Percentiles rank a stretch among this genome's conserved stretches.
Evolutionary conservation across 2,888 invertebrate genomes (phyloP).

Genomic region (Brenthis ino): DNA sequence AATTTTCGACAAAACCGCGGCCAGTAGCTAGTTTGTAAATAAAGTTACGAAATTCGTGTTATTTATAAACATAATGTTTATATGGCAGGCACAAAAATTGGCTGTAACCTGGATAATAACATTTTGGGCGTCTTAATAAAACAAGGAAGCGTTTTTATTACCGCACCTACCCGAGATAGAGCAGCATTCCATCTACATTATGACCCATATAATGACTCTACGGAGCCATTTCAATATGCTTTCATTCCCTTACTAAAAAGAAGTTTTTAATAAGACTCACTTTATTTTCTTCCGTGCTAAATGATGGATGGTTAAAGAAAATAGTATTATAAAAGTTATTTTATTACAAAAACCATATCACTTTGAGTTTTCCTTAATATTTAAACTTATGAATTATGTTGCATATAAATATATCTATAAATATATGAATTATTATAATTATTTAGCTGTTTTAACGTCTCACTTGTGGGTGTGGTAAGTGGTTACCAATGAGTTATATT

Average conservation of each 20-base stretch:
- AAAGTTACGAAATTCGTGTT: neutral
- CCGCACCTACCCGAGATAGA: constrained; percentile 21
- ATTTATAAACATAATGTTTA: constrained; percentile 13
- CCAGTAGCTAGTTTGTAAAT: no score
- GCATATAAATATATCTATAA: no score
- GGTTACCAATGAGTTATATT: no score
- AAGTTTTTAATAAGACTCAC: constrained; percentile 14
- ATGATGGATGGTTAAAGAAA: no score
- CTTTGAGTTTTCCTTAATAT: no score
- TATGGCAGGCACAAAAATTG: constrained; percentile 10
- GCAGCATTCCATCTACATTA: constrained; percentile 27
- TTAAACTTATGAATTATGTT: no score
- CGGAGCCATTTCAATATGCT: constrained; percentile 31
- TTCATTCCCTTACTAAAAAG: constrained; percentile 17
- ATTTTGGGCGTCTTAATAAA: constrained; percentile 25
- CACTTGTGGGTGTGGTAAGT: no score
- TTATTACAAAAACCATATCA: no score
- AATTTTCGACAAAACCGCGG: no score
- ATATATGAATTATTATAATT: no score
- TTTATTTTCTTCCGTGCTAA: neutral
- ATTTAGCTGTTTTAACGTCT: no score
- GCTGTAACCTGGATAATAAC: constrained; percentile 25
- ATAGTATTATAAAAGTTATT: no score
- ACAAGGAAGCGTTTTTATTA: constrained; percentile 26
- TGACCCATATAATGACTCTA: constrained; percentile 29